Evolutionary conservation across 53 echinoderm and acorn worm species (phyloP).

Genomic region (Holothuria scabra): DNA sequence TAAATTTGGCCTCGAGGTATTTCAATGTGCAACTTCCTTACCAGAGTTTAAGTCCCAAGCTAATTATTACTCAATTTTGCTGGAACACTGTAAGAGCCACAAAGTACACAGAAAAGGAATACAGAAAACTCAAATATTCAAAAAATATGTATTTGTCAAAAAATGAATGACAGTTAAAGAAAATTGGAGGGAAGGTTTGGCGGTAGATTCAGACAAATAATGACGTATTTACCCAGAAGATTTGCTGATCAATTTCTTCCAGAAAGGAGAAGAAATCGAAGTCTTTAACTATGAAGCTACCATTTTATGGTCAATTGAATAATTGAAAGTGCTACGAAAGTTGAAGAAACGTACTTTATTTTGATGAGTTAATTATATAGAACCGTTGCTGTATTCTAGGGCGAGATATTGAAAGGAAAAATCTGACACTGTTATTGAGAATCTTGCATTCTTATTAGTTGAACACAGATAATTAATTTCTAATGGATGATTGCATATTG

Average conservation of each 20-base stretch:
- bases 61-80: conserved; percentile 22
- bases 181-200: neutral
- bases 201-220: neutral
- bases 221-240: conserved; percentile 12
- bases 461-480: no score
- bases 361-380: no score
- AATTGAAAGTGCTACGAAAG: conserved; percentile 17
- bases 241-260: neutral
- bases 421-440: no score
- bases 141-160: neutral
- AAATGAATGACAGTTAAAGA: conserved; percentile 16
- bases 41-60: conserved; percentile 34
- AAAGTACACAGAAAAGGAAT: conserved; percentile 25
- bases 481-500: no score
- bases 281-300: neutral
- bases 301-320: conserved; percentile 5
- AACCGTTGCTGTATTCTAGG: no score
- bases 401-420: no score
- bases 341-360: conserved; percentile 3
- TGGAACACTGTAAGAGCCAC: conserved; percentile 9
- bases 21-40: conserved; percentile 2
- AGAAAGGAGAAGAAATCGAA: no score
- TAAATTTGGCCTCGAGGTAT: conserved; percentile 35
- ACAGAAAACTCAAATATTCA: neutral
- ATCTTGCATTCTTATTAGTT: no score